Evolutionary conservation across 2,888 invertebrate species (phyloP).

Genomic region (Drosophila neonasuta): DNA sequence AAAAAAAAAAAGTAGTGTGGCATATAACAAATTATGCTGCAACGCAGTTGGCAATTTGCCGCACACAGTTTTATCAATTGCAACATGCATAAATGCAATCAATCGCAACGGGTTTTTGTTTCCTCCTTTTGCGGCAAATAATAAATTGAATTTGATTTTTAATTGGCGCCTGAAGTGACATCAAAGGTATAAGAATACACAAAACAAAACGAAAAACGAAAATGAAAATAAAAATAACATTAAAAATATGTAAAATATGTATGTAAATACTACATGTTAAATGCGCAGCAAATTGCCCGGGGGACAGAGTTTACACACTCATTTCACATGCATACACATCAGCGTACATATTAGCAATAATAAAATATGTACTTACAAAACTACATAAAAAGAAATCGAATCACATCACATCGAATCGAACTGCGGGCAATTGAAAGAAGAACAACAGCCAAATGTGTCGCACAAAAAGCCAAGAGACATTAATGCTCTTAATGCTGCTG

Average conservation of each 20-base stretch:
- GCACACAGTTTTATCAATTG: constrained; percentile 38
- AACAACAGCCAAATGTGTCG: not conserved
- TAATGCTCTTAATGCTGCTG: not conserved
- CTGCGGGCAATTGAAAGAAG: not conserved
- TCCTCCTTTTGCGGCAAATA: not conserved
- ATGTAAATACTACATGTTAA: constrained; percentile 18
- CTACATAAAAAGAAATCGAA: constrained; percentile 51
- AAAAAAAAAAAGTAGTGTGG: constrained; percentile 36
- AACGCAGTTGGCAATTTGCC: constrained; percentile 41
- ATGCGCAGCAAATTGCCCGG: constrained; percentile 37
- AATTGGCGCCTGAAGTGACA: constrained; percentile 52
- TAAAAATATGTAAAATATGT: not conserved
- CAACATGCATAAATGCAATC: constrained; percentile 43
- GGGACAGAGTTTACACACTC: constrained; percentile 27
- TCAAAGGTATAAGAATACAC: not conserved
- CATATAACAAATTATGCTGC: constrained; percentile 55
- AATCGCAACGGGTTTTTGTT: constrained; percentile 22
- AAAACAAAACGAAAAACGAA: too few relatives aligned
- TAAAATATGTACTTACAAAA: constrained; percentile 40
- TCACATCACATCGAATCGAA: constrained; percentile 55
- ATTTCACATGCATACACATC: constrained; percentile 1
- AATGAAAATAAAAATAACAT: not conserved
- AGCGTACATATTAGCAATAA: constrained; percentile 20
- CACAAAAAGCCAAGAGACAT: not conserved
- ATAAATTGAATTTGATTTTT: constrained; percentile 47